A percentile compares a stretch with the other conserved stretches of the same genome.
These are phyloP conservation scores for Alviniconcha strummeri DNA, from an alignment of 2,888 invertebrate genomes.

Conservation along the genomic window DNA sequence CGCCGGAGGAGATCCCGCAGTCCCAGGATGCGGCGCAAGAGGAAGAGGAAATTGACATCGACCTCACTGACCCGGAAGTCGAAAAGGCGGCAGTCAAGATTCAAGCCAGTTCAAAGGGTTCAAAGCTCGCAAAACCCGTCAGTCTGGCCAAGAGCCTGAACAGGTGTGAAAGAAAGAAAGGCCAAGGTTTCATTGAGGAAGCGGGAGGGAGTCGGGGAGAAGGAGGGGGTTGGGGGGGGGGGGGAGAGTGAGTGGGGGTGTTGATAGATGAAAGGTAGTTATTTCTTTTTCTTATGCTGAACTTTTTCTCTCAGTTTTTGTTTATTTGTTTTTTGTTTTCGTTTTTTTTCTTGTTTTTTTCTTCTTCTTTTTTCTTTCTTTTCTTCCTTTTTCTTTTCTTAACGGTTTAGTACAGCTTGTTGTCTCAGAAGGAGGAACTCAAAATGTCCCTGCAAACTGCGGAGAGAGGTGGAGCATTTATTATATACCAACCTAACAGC, in stretches of 20 bases:
- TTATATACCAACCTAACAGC: too few relatives aligned
- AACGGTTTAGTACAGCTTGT: too few relatives aligned
- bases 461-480: not conserved
- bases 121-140: constrained; percentile 53
- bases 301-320: not conserved
- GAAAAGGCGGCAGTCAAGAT: constrained; percentile 69
- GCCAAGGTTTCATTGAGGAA: too few relatives aligned
- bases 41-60: constrained; percentile 66
- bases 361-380: not conserved
- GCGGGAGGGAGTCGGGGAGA: too few relatives aligned
- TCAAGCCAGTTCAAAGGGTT: constrained; percentile 68
- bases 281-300: not conserved
- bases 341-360: not conserved
- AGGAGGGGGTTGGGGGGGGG: not conserved
- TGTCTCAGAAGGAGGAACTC: too few relatives aligned
- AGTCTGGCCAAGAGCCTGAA: not conserved
- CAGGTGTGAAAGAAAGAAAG: not conserved
- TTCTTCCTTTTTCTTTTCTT: too few relatives aligned
- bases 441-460: not conserved
- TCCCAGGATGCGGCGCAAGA: not conserved
- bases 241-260: too few relatives aligned
- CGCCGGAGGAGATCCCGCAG: not conserved
- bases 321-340: not conserved
- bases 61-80: constrained; percentile 68
- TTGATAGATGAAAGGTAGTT: not conserved